Base-by-base conservation (phyloP, 2,113 vertebrate species). In the Lophotis ruficrista region DNA sequence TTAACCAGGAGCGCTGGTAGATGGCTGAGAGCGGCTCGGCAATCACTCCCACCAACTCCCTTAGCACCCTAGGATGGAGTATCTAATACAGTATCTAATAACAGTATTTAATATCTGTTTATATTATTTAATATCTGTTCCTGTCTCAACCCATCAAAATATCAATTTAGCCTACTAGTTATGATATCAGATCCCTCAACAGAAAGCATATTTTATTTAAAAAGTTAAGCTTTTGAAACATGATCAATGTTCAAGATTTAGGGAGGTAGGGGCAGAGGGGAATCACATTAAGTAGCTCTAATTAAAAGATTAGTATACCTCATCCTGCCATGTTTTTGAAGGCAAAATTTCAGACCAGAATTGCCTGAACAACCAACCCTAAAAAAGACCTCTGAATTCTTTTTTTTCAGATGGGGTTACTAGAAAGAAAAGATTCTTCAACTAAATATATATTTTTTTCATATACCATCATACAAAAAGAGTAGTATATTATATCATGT, bases 101-200 rank as follows among this genome's bases (percentile, higher is more conserved):
- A n/a, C n/a, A n/a, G n/a, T n/a, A n/a, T n/a, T n/a, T n/a, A n/a
- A n/a, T n/a, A n/a, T n/a, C n/a, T n/a, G n/a, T n/a, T n/a, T n/a
- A n/a, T n/a, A n/a, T n/a, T n/a, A n/a, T n/a, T 82, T 83, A 91
- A 16, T 73, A 76, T 50, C 58, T 78, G 13, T 71, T 85, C 38
- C 24, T 87, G 60, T 51, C 68, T 83, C 48, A 89, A 66, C 19
- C 48, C 95, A 72, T 87, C 89, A 96, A 89, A 95, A 87, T 22
- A 91, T 38, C 25, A 87, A 48, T 78, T 73, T 93, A 72, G 37
- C 27, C 25, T 83, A n/a, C 23, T 62, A 73, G 7, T 79, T 90
- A 61, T 35, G 53, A 61, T 65, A 83, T 57, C 50, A 83, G 12
- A 66, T 73, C 43, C 27, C 37, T 79, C 60, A 62, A 93, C 80